phyloP scores from a whole-genome alignment of 2,113 vertebrate species.

The Ciconia boyciana region DNA sequence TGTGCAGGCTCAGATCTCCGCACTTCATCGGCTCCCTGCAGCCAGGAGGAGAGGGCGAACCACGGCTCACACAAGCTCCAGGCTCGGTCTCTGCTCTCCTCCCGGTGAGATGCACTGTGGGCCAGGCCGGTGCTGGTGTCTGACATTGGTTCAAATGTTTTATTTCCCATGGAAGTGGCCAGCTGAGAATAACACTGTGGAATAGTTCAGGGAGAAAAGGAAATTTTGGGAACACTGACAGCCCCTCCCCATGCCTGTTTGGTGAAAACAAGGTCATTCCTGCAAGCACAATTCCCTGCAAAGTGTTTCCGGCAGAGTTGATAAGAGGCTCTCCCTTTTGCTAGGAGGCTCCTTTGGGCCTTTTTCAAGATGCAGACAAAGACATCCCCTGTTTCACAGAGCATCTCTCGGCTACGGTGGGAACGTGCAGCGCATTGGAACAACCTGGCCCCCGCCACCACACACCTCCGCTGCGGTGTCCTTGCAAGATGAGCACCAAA shows the following conservation, averaged over 20 bases:
- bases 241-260: neutral
- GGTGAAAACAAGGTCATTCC: neutral
- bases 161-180: neutral
- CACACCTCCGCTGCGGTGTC: rapidly evolving
- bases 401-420: neutral
- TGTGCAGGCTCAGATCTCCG: neutral
- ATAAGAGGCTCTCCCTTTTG: neutral
- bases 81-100: neutral
- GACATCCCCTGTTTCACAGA: neutral
- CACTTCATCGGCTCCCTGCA: rapidly evolving
- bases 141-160: neutral
- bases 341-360: neutral
- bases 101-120: rapidly evolving
- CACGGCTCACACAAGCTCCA: neutral
- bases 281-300: neutral
- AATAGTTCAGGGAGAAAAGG: neutral
- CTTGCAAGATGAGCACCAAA: neutral
- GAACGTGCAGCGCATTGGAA: neutral
- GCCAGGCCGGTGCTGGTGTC: neutral
- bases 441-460: neutral
- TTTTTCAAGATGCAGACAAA: neutral
- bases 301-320: neutral
- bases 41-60: neutral
- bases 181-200: neutral
- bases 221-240: neutral